phyloP scores from a whole-genome alignment of 1,140 invertebrate genomes.

The Nasonia vitripennis region DNA sequence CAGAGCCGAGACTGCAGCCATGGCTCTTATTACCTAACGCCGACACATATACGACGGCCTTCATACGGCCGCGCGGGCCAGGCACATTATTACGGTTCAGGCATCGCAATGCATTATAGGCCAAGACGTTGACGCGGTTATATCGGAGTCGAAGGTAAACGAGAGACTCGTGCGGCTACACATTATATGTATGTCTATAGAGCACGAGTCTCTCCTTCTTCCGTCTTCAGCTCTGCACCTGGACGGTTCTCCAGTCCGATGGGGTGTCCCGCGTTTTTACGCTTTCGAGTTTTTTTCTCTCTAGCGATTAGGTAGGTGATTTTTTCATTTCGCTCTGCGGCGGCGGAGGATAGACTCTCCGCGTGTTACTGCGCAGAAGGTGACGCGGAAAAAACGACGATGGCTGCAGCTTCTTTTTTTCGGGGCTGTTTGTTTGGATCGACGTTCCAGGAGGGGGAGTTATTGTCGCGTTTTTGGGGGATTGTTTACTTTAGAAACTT shows the following conservation, averaged over 20 bases:
- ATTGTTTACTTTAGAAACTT: too few relatives aligned
- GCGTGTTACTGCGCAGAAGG: not conserved
- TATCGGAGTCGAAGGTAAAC: not conserved
- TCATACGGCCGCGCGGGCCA: not conserved
- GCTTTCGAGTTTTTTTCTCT: not conserved
- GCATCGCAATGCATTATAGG: not conserved
- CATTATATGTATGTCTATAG: not conserved
- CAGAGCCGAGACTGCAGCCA: not conserved
- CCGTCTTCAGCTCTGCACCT: not conserved
- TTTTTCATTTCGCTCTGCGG: not conserved
- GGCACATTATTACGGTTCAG: not conserved
- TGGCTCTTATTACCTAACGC: not conserved
- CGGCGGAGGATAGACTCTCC: not conserved
- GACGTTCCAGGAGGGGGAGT: not conserved
- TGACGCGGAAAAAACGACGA: not conserved
- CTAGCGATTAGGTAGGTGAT: not conserved
- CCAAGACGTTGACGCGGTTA: not conserved
- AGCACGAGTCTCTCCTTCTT: not conserved
- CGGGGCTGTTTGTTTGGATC: not conserved
- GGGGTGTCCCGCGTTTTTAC: not conserved
- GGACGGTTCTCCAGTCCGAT: not conserved
- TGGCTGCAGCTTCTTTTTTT: not conserved
- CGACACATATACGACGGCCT: not conserved
- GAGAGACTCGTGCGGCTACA: not conserved
- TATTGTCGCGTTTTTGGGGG: too few relatives aligned